Conservation (phyloP, 2,888 invertebrate species). For the Leucophora obtusa region DNA sequence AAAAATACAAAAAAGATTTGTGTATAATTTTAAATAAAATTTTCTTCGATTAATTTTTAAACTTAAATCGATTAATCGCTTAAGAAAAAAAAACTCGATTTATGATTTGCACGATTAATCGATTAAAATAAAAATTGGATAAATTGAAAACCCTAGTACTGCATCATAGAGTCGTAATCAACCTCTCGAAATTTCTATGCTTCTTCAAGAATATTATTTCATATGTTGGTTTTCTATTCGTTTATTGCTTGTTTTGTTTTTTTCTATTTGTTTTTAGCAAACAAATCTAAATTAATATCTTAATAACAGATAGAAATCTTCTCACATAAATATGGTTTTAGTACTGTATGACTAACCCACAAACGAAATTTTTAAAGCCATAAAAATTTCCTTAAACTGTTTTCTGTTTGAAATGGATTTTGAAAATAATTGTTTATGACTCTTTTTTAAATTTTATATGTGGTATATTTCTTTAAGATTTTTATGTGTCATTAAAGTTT, state of each 20-base stretch:
- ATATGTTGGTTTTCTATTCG: not conserved
- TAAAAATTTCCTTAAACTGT: constrained; percentile 1
- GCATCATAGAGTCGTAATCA: too few relatives aligned
- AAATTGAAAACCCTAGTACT: too few relatives aligned
- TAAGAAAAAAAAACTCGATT: too few relatives aligned
- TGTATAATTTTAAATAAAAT: too few relatives aligned
- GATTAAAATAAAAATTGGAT: too few relatives aligned
- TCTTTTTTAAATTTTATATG: not conserved
- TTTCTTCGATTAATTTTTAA: too few relatives aligned
- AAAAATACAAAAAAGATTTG: too few relatives aligned
- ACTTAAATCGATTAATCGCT: too few relatives aligned
- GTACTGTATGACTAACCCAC: constrained; percentile 24
- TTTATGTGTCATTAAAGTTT: constrained; percentile 1
- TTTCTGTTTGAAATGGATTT: not conserved
- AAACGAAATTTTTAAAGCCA: not conserved
- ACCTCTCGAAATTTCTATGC: too few relatives aligned
- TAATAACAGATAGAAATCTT: not conserved
- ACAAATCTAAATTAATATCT: not conserved
- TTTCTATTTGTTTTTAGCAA: not conserved
- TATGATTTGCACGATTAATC: too few relatives aligned
- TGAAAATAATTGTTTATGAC: not conserved
- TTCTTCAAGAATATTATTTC: not conserved
- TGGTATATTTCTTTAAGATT: not conserved
- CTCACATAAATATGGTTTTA: constrained; percentile 6
- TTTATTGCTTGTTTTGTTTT: not conserved